These are phyloP conservation scores for Watsonalla cultraria DNA, from an alignment of 2,888 invertebrate species.

Conservation along the genomic window DNA sequence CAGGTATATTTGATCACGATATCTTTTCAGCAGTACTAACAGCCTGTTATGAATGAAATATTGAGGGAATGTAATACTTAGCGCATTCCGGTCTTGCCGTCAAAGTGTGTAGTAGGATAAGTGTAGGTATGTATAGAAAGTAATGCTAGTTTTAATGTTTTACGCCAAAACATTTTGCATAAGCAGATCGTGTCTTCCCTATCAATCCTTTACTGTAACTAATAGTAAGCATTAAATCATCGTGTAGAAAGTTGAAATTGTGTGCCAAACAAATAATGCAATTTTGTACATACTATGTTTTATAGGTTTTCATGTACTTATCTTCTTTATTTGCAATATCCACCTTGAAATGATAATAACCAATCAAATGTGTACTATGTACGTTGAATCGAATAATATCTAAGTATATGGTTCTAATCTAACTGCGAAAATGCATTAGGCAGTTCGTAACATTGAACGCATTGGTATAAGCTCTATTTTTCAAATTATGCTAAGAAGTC, in stretches of 20 bases:
- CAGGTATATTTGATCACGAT: neutral
- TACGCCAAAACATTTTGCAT: conserved; percentile 42
- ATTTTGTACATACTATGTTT: conserved; percentile 8
- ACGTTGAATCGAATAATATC: no score
- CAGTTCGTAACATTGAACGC: no score
- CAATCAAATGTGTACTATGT: no score
- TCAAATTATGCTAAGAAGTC: no score
- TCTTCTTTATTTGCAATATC: neutral
- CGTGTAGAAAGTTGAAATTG: conserved; percentile 4
- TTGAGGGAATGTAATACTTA: conserved; percentile 14
- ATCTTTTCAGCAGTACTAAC: neutral
- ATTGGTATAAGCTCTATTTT: no score
- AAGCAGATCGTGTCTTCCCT: conserved; percentile 68
- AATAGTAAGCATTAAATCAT: conserved; percentile 16
- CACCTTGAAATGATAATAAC: neutral
- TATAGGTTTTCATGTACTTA: neutral
- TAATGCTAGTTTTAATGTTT: conserved; percentile 27
- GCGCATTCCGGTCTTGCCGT: conserved; percentile 18
- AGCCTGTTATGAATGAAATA: neutral
- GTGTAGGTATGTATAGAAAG: conserved; percentile 20
- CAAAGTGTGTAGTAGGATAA: conserved; percentile 17
- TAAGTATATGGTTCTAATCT: no score
- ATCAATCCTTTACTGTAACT: conserved; percentile 43
- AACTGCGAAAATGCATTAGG: no score
- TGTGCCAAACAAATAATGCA: conserved; percentile 26